These are phyloP conservation scores for Varanus salvator DNA, from an alignment of 2,113 vertebrate genomes.

Conservation along the genomic window DNA sequence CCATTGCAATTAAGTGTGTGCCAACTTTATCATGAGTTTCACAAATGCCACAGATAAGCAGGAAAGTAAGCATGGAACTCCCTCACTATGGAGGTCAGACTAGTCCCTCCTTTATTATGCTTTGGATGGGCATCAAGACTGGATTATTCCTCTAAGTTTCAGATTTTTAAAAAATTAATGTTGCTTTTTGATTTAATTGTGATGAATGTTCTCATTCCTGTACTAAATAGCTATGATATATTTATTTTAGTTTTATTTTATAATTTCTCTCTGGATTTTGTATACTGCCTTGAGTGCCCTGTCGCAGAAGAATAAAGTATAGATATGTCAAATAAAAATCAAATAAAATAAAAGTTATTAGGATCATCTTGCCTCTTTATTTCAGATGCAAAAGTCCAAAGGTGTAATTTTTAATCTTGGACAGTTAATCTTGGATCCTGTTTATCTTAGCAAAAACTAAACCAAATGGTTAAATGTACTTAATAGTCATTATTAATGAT, in stretches of 20 bases:
- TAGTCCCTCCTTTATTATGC: not conserved
- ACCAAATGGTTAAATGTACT: not conserved
- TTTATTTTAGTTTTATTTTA: not conserved
- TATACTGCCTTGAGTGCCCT: not conserved
- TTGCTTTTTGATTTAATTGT: not conserved
- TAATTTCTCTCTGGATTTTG: not conserved
- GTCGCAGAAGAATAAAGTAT: not conserved
- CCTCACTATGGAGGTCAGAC: not conserved
- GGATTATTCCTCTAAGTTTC: not conserved
- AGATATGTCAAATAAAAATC: not conserved
- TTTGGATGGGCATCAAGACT: not conserved
- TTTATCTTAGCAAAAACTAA: not conserved
- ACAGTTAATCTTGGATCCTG: not conserved
- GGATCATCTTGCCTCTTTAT: not conserved
- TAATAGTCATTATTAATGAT: not conserved
- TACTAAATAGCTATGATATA: not conserved
- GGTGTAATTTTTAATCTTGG: not conserved
- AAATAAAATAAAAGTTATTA: not conserved
- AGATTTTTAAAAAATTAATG: not conserved
- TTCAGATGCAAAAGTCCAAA: not conserved
- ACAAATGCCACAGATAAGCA: not conserved
- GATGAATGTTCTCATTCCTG: not conserved
- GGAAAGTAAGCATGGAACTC: not conserved
- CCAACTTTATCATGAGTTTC: constrained; percentile 13
- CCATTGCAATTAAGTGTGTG: constrained; percentile 30